Evolutionary conservation across 2,797 vertebrate species (phyloP).

Genomic region (Acanthornis magna): DNA sequence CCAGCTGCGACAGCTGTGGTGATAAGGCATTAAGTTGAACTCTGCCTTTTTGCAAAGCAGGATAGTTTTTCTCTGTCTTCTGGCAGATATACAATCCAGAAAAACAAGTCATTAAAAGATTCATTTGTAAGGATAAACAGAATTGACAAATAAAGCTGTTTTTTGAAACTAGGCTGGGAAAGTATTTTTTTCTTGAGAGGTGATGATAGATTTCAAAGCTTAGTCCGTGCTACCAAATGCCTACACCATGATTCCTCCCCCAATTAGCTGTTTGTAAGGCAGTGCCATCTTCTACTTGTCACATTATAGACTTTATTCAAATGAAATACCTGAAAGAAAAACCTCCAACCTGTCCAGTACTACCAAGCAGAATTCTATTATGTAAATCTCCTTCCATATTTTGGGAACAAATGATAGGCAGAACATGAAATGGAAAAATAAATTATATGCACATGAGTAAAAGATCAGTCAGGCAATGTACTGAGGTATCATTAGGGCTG

Average conservation of each 20-base stretch:
- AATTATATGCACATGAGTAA: neutral
- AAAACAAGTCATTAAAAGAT: constrained; percentile 47
- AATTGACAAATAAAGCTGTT: constrained; percentile 21
- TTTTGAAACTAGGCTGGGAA: constrained; percentile 26
- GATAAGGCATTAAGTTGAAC: neutral
- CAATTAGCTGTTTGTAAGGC: constrained; percentile 3
- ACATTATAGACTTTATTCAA: constrained; percentile 44
- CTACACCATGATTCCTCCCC: neutral
- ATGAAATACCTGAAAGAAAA: constrained; percentile 54
- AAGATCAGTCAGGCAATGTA: constrained; percentile 53
- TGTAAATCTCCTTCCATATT: constrained; percentile 56
- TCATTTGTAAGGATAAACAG: constrained; percentile 26
- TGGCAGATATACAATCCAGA: neutral
- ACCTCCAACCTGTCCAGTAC: constrained; percentile 28
- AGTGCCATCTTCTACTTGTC: constrained; percentile 38
- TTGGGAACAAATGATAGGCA: constrained; percentile 56
- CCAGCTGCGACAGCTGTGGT: neutral
- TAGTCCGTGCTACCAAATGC: neutral
- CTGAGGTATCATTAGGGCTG: constrained; percentile 54
- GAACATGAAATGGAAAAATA: constrained; percentile 53
- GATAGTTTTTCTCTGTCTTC: neutral
- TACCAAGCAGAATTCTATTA: neutral
- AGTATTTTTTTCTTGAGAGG: neutral
- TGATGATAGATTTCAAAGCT: constrained; percentile 23
- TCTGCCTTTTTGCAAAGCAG: neutral